Base-by-base conservation (phyloP, 2,797 vertebrate species). In the Spondyliosoma cantharus region DNA sequence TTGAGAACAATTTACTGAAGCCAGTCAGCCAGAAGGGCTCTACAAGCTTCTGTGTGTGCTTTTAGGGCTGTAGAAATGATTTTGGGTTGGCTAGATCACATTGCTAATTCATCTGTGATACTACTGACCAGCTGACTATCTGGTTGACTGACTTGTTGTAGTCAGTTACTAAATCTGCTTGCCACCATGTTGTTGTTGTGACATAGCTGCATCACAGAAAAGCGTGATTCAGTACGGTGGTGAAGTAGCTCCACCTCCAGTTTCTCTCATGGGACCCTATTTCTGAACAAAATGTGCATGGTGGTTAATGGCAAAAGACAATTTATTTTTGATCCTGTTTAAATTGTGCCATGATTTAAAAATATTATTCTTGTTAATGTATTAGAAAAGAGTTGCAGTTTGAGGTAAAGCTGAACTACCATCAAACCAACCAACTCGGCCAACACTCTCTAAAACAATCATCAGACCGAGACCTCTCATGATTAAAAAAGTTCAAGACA, bases 1-100 rank as follows among this genome's bases (percentile, higher is more conserved):
- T 69, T 87, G 87, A 83, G 90, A 85, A 92, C 90, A 58, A 37
- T 66, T 87, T 72, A 81, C 80, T 82, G 13, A 65, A 56, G 53
- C 49, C 75, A 29, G 25, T 11, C 61, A 20, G 50, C 60, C 24
- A 45, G 49, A 49, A 62, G 22, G 1, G 7, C 70, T 32, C 46
- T 22, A 22, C 4, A 52, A 27, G 37, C 53, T 27, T 57, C 14
- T 48, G 13, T 65, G 49, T 78, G 69, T 67, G 71, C 54, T 56
- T 58, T 7, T 14, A 12, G 25, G n/a, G 19, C 46, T 48, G 25
- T 19, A 22, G 32, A 48, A 17, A 60, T 54, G 2, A 17, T 27
- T n/a, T 66, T 27, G 14, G 20, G 25, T 15, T 32, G 27, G 19
- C 24, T 11, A 15, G 7, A 57, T 29, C 17, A 2, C n/a, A 61